Conservation (phyloP, 1,140 invertebrate species). For the Trinorchestia longiramus region DNA sequence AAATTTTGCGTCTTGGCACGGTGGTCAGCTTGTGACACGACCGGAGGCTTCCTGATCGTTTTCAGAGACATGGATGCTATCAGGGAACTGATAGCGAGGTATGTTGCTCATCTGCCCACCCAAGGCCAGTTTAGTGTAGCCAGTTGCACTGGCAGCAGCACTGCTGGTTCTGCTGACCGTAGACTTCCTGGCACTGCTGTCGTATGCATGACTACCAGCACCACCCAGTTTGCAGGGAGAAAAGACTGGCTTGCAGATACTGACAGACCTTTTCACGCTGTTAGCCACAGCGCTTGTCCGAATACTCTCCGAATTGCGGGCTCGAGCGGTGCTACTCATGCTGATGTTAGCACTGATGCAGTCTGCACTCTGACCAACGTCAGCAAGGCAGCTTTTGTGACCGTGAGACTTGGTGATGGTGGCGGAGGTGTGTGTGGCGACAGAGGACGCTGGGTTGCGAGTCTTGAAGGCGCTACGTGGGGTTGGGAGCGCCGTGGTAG, state of each 20-base stretch:
- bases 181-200: background rate
- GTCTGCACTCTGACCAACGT: background rate
- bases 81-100: background rate
- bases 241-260: background rate
- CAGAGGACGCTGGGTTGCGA: background rate
- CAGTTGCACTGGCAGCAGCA: background rate
- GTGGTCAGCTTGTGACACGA: background rate
- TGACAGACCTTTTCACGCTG: background rate
- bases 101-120: conserved; percentile 19
- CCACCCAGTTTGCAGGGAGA: background rate
- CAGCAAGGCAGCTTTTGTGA: background rate
- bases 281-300: background rate
- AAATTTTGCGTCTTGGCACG: background rate
- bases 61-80: background rate
- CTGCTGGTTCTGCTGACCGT: background rate
- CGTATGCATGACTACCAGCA: background rate
- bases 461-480: background rate
- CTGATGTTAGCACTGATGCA: background rate
- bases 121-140: background rate
- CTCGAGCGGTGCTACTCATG: background rate
- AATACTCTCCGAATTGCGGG: background rate
- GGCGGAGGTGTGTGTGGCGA: too few species aligned
- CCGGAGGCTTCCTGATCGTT: background rate
- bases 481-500: background rate
- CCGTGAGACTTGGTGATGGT: background rate